Evolutionary conservation across 2,113 vertebrate genomes (phyloP), one percentile per base, ranked within the genome.

Genomic region (Carassius carassius): DNA sequence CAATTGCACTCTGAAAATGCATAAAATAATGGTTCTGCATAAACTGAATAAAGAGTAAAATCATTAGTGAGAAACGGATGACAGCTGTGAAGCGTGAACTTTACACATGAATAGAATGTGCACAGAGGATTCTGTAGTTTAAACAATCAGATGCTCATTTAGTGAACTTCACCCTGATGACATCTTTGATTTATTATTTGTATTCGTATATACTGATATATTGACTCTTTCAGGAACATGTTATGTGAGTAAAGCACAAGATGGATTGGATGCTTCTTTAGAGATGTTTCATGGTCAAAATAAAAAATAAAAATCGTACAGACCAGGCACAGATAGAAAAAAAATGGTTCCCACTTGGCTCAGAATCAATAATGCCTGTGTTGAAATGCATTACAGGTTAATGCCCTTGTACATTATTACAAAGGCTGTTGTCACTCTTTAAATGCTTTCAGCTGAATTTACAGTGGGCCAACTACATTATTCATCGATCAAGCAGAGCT

Each of bases 361-460:
- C 23, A 41, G 12, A 23, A 63, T 63, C 77, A 79, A 63, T 79
- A 63, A 14, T 3, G 77, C 13, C 77, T 63, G 77, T 79, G 78
- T 14, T 19, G 58, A 80, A 47, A 65, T 80, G 58, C 37, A 29
- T 80, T 44, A 47, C 78, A 29, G 10, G 41, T 72, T 41, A 21
- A 41, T 12, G 35, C 21, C 67, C 67, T 70, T 41, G 29, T 78
- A 23, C 54, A 60, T 80, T 29, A 80, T 29, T 23, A 19, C n/a
- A 65, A 7, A 5, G 23, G 78, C 60, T 29, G 19, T 13, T 62
- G 56, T 56, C 49, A 62, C 21, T 35, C 54, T 41, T 62, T 41
- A 23, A 78, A 60, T 60, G 76, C 47, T 47, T 80, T 44, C 2
- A 47, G n/a, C 58, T 44, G 77, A 44, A 47, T 80, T 60, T 80